A percentile compares a stretch with the other conserved stretches of the same genome.
phyloP scores from a whole-genome alignment of 2,113 vertebrate genomes.

The Amphiprion ocellaris region DNA sequence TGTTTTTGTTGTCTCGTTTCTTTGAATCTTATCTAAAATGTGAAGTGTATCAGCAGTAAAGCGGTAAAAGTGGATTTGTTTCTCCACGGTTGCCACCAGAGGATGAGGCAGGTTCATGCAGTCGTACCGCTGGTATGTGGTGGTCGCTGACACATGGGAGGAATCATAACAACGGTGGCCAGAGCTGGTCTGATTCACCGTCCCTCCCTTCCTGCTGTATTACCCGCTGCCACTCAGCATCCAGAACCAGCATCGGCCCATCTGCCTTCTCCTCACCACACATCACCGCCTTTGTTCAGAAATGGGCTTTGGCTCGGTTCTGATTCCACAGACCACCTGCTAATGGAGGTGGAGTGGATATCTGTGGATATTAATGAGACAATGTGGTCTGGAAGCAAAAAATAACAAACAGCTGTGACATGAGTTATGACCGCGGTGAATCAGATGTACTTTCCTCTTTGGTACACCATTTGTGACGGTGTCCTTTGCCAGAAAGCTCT shows the following conservation, averaged over 20 bases:
- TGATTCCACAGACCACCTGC: constrained; percentile 22
- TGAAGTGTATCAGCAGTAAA: background rate
- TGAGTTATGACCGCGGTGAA: constrained; percentile 17
- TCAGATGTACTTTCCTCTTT: constrained; percentile 6
- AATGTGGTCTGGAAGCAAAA: constrained; percentile 4
- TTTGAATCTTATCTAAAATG: too few relatives aligned
- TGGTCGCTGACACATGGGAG: constrained; percentile 48
- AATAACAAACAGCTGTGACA: constrained; percentile 3
- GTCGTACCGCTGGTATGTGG: constrained; percentile 59
- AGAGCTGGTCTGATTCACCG: constrained; percentile 45
- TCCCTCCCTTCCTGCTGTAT: constrained; percentile 52
- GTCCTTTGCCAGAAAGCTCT: background rate
- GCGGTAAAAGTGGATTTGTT: background rate
- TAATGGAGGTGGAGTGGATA: background rate
- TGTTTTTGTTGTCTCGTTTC: too few relatives aligned
- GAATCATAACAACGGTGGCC: constrained; percentile 50
- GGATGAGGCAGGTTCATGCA: constrained; percentile 5
- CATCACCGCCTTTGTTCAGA: constrained; percentile 12
- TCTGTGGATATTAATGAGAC: constrained; percentile 16
- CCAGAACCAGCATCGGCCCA: constrained; percentile 42
- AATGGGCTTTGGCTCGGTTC: background rate
- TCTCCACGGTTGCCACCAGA: background rate
- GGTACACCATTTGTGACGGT: background rate
- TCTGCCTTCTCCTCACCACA: background rate
- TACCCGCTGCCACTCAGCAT: constrained; percentile 43